Evolutionary conservation across 2,888 invertebrate species (phyloP).

Genomic region (Chloromyia formosa): DNA sequence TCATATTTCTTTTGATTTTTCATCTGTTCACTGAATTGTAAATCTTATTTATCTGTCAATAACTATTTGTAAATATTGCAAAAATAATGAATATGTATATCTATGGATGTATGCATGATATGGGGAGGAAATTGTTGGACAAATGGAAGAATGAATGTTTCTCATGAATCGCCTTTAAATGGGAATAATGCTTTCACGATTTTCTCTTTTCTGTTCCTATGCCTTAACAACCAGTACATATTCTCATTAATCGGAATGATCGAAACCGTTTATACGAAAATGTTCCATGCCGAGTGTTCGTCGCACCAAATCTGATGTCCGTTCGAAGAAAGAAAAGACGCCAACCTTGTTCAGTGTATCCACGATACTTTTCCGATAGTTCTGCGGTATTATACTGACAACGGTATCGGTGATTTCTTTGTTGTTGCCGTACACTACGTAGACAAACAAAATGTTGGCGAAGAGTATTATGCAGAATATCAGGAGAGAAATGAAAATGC

Average conservation of each 20-base stretch:
- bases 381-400: conserved; percentile 59
- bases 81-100: conserved; percentile 13
- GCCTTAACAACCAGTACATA: not conserved
- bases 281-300: conserved; percentile 7
- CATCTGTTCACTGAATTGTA: not conserved
- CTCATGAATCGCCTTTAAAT: not conserved
- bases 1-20: not conserved
- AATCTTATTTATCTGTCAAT: not conserved
- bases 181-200: not conserved
- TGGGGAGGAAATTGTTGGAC: conserved; percentile 1
- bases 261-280: conserved; percentile 19
- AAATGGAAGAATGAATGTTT: conserved; percentile 28
- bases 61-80: conserved; percentile 33
- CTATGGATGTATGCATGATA: conserved; percentile 5
- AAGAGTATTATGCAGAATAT: conserved; percentile 59
- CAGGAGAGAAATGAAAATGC: conserved; percentile 58
- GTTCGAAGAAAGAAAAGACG: conserved; percentile 54
- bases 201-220: not conserved
- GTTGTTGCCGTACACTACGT: conserved; percentile 62
- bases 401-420: conserved; percentile 61
- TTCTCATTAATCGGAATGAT: not conserved
- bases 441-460: conserved; percentile 59
- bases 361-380: conserved; percentile 61
- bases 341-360: conserved; percentile 57
- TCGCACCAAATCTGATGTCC: conserved; percentile 20